Evolutionary conservation across 2,888 invertebrate species (phyloP).

Genomic region (Drosophila anomalata): DNA sequence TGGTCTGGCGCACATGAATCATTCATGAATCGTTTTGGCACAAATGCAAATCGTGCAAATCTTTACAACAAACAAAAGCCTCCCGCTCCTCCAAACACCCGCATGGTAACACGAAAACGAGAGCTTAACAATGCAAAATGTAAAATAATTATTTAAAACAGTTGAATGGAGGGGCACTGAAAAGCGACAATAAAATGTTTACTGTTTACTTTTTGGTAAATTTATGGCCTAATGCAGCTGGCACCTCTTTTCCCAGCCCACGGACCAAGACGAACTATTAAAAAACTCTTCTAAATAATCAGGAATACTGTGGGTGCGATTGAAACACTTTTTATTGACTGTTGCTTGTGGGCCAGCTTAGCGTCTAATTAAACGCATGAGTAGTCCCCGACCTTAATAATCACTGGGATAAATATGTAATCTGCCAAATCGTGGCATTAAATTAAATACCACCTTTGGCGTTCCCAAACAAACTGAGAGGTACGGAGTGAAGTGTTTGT

Average conservation of each 20-base stretch:
- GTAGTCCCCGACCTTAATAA: constrained; percentile 29
- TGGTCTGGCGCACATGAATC: constrained; percentile 67
- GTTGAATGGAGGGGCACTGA: constrained; percentile 30
- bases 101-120: constrained; percentile 50
- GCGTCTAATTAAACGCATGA: constrained; percentile 7
- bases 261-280: background rate
- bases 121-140: constrained; percentile 76
- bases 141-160: constrained; percentile 73
- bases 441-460: constrained; percentile 50
- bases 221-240: constrained; percentile 73
- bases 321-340: constrained; percentile 4
- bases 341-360: constrained; percentile 8
- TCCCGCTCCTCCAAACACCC: constrained; percentile 25
- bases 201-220: constrained; percentile 72
- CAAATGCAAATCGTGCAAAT: constrained; percentile 77
- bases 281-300: constrained; percentile 17
- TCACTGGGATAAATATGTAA: constrained; percentile 40
- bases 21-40: constrained; percentile 73
- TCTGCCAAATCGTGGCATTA: constrained; percentile 54
- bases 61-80: constrained; percentile 69
- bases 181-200: constrained; percentile 64
- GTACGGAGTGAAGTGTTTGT: background rate
- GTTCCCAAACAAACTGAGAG: background rate
- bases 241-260: constrained; percentile 13
- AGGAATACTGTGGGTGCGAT: constrained; percentile 19